Conservation (phyloP, 2,888 invertebrate species). For the Pyralis farinalis region DNA sequence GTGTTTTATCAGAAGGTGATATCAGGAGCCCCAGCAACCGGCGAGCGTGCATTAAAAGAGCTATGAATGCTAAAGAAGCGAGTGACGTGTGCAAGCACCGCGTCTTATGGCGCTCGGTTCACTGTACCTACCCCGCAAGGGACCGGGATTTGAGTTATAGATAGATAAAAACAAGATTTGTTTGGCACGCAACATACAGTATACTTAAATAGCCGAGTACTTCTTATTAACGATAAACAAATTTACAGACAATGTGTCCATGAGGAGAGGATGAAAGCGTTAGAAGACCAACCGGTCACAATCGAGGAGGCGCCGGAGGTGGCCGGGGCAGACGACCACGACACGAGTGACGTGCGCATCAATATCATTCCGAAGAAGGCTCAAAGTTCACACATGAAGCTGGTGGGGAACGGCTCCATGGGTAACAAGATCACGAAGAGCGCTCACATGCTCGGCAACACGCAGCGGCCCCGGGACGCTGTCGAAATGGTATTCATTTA, state of each 20-base stretch:
- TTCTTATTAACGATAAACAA: background rate
- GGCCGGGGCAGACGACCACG: conserved; percentile 28
- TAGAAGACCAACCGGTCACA: conserved; percentile 13
- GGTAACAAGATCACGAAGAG: conserved; percentile 62
- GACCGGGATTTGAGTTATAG: no score
- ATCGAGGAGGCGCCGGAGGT: conserved; percentile 26
- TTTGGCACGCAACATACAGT: no score
- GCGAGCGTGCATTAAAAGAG: no score
- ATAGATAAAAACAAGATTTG: no score
- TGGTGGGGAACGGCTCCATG: conserved; percentile 35
- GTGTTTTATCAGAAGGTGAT: no score
- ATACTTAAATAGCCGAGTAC: no score
- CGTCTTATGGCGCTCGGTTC: no score
- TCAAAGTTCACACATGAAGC: conserved; percentile 55
- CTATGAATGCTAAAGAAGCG: no score
- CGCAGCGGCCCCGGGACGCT: conserved; percentile 27
- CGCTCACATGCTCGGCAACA: conserved; percentile 57
- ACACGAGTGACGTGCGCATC: conserved; percentile 31
- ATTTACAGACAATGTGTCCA: conserved; percentile 33
- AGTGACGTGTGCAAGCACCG: no score
- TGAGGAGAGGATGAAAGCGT: conserved; percentile 20
- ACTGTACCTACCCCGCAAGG: no score
- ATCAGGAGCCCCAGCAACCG: no score
- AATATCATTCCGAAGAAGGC: conserved; percentile 57
- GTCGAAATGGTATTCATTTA: conserved; percentile 40